Evolutionary conservation across 2,888 invertebrate genomes (phyloP), one percentile per base, ranked within the genome.

Genomic region (Resseliella maxima): DNA sequence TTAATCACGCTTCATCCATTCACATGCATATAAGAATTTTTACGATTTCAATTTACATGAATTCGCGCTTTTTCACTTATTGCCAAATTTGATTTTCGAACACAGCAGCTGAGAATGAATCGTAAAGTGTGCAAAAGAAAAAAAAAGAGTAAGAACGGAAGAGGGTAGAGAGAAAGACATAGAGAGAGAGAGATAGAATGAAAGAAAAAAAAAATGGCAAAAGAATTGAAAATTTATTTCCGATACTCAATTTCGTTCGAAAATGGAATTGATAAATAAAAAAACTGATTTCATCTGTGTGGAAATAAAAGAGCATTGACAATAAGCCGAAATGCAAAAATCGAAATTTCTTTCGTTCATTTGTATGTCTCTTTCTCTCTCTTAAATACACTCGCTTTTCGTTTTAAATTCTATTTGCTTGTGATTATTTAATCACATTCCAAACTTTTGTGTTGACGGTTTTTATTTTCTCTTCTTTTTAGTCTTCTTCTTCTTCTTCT

Each of bases 391-490:
- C n/a, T n/a, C n/a, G n/a, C n/a, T 12, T 12, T 72, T 18, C 12
- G 35, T 31, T 1, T 31, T 15, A 72, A 72, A 72, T 72, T 31
- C 31, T 72, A 18, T 35, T 72, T 72, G 72, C 72, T n/a, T 41
- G 1, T 72, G 31, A 72, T 72, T 72, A 35, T 72, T 72, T 72
- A 72, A 72, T 72, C 27, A 18, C 72, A 72, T 72, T 72, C 72
- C 83, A 36, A 38, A 38, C 83, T 83, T 83, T 83, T 83, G 38
- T 83, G 38, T 83, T 12, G 38, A 83, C 24, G 35, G 36, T 81
- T 72, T 72, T 72, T 72, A 31, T 72, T 31, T 72, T 72, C 72
- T 72, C 18, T 27, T 64, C 31, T 27, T 18, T n/a, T n/a, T n/a
- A n/a, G n/a, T n/a, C n/a, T n/a, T n/a, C n/a, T n/a, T n/a, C n/a